Percentiles rank a stretch among this genome's conserved stretches.
Evolutionary conservation across 2,113 vertebrate species (phyloP).

Genomic region (Calidris pugnax): DNA sequence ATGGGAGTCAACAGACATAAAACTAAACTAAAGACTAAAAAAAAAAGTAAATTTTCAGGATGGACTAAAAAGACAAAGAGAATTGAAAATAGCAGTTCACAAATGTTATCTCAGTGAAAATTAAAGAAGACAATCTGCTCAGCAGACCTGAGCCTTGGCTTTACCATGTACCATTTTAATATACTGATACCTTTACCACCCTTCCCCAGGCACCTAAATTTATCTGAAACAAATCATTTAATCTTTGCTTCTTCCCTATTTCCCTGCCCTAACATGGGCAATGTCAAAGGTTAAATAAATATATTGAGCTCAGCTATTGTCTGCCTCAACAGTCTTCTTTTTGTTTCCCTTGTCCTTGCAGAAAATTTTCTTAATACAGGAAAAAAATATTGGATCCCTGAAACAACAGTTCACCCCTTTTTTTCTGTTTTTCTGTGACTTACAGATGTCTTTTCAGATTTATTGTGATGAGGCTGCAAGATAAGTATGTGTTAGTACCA

Average conservation of each 20-base stretch:
- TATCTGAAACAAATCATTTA: background rate
- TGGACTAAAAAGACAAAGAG: background rate
- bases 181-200: background rate
- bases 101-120: background rate
- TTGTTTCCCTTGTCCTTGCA: background rate
- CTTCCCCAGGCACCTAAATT: background rate
- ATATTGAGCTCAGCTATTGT: background rate
- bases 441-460: background rate
- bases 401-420: background rate
- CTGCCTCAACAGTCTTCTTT: background rate
- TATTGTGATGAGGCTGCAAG: background rate
- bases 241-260: background rate
- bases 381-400: background rate
- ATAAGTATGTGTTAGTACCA: background rate
- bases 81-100: background rate
- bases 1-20: background rate
- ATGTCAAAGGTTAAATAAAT: background rate
- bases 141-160: background rate
- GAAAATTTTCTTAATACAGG: background rate
- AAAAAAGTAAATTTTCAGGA: background rate
- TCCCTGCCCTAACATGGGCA: no score
- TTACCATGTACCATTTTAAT: background rate
- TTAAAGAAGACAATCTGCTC: background rate
- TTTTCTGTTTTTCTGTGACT: background rate
- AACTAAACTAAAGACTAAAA: no score